phyloP scores from a whole-genome alignment of 2,888 invertebrate species.

The Nasonovia ribisnigri region DNA sequence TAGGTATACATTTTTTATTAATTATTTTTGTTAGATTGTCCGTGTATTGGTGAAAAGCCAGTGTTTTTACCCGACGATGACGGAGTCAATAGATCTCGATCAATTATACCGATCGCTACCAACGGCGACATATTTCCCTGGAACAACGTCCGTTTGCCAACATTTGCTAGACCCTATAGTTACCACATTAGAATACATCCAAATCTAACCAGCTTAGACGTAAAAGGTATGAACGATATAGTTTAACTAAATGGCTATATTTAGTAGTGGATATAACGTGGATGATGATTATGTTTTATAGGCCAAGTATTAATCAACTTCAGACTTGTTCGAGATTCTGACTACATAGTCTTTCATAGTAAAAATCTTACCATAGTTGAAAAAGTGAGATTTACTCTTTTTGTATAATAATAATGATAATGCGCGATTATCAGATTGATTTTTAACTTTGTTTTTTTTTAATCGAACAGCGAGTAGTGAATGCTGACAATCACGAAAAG shows the following conservation, averaged over 20 bases:
- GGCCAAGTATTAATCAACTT: conserved; percentile 90
- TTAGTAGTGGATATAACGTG: background rate
- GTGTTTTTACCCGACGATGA: conserved; percentile 76
- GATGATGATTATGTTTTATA: conserved; percentile 69
- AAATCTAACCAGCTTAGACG: conserved; percentile 89
- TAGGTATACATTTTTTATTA: too few species aligned
- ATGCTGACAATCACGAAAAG: conserved; percentile 51
- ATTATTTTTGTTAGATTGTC: conserved; percentile 75
- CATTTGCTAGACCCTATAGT: conserved; percentile 82
- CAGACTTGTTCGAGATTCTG: conserved; percentile 84
- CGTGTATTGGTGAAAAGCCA: conserved; percentile 78
- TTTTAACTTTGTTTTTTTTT: background rate
- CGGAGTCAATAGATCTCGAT: conserved; percentile 75
- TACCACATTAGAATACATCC: conserved; percentile 94
- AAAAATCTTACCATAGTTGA: conserved; percentile 89
- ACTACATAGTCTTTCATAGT: conserved; percentile 86
- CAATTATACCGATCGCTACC: conserved; percentile 78
- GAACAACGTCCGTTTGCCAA: conserved; percentile 83
- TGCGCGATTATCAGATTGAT: background rate
- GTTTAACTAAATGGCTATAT: conserved; percentile 66
- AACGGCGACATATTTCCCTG: conserved; percentile 84
- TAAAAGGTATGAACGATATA: conserved; percentile 77
- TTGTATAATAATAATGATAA: conserved; percentile 39
- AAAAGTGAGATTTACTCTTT: conserved; percentile 72
- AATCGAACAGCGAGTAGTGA: conserved; percentile 44